Evolutionary conservation across 2,797 vertebrate species (phyloP).

Genomic region (Diplodus puntazzo): DNA sequence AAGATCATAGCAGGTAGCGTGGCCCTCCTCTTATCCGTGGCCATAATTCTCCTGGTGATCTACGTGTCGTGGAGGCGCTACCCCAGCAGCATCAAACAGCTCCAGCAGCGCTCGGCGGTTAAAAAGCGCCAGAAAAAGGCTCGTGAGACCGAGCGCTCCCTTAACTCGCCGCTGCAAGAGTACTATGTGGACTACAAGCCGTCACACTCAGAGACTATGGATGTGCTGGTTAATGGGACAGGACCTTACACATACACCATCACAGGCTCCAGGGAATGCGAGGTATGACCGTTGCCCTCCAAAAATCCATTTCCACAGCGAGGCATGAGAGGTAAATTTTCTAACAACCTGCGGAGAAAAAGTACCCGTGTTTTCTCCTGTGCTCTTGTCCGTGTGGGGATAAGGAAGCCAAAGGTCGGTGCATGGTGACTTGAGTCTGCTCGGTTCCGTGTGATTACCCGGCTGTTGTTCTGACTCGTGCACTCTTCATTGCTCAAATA

Average conservation of each 20-base stretch:
- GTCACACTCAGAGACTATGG: constrained; percentile 98
- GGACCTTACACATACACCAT: constrained; percentile 98
- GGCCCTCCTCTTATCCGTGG: constrained; percentile 95
- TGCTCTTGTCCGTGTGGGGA: constrained; percentile 73
- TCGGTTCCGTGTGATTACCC: constrained; percentile 68
- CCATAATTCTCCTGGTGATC: constrained; percentile 97
- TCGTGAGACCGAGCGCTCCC: constrained; percentile 92
- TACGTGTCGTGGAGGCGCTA: constrained; percentile 98
- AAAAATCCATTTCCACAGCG: constrained; percentile 96
- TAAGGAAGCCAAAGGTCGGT: constrained; percentile 78
- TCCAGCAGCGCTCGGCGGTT: constrained; percentile 94
- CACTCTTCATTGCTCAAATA: constrained; percentile 63
- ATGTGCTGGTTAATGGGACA: constrained; percentile 98
- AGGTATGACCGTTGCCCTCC: constrained; percentile 98
- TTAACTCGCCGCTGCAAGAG: constrained; percentile 97
- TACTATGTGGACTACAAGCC: constrained; percentile 99
- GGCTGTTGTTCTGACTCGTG: constrained; percentile 67
- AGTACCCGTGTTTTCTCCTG: constrained; percentile 40
- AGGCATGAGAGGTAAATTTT: constrained; percentile 98
- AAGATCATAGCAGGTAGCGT: constrained; percentile 97
- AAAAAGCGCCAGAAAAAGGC: constrained; percentile 95
- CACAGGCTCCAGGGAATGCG: constrained; percentile 99
- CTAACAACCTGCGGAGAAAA: constrained; percentile 70
- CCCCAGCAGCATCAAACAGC: constrained; percentile 95
- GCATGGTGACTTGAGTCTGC: constrained; percentile 79